A percentile compares a stretch with the other conserved stretches of the same genome.
Evolutionary conservation across 2,113 vertebrate genomes (phyloP).

Genomic region (Leucopsar rothschildi): DNA sequence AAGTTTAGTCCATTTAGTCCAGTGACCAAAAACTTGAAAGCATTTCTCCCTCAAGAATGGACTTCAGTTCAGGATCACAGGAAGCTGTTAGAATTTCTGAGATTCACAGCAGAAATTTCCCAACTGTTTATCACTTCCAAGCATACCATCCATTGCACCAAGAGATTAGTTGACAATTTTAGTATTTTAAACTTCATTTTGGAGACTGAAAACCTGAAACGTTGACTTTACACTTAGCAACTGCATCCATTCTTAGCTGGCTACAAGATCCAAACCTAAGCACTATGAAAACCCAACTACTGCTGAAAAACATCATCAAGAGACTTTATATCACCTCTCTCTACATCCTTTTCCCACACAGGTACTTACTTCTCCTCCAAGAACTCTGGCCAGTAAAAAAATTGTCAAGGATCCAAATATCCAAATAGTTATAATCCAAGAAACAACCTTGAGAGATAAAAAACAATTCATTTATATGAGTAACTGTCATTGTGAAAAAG

Average conservation of each 20-base stretch:
- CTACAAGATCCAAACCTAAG: neutral
- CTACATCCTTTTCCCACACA: neutral
- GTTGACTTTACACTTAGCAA: neutral
- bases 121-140: neutral
- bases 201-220: neutral
- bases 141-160: accelerated
- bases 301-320: neutral
- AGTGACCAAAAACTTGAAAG: neutral
- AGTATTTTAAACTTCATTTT: neutral
- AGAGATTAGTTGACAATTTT: neutral
- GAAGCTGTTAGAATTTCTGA: neutral
- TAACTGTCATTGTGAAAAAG: neutral
- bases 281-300: neutral
- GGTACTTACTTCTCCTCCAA: slow-evolving; percentile 93
- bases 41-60: neutral
- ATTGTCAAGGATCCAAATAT: slow-evolving; percentile 97
- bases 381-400: slow-evolving; percentile 95
- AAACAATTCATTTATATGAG: neutral
- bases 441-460: slow-evolving; percentile 86
- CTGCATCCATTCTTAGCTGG: neutral
- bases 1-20: neutral
- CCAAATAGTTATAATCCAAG: slow-evolving; percentile 99
- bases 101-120: neutral
- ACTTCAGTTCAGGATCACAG: neutral
- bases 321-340: neutral